Conservation (phyloP, 2,797 vertebrate species). For the Hippopotamyrus pictus region DNA sequence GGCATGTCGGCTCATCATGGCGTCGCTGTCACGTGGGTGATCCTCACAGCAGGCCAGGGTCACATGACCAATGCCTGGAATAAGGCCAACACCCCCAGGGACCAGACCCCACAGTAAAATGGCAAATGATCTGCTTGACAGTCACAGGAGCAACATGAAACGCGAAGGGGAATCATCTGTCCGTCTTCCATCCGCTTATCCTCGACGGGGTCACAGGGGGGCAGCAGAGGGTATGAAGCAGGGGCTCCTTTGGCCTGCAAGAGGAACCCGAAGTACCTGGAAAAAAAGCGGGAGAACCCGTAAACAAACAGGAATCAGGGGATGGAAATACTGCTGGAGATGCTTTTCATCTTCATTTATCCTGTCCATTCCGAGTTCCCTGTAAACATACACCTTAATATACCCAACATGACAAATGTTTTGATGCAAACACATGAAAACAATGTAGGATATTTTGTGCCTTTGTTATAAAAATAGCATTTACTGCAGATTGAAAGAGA, state of each 20-base stretch:
- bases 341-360: background rate
- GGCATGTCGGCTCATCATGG: background rate
- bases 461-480: conserved; percentile 35
- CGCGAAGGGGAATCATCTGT: background rate
- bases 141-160: background rate
- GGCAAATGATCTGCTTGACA: background rate
- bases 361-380: background rate
- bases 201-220: background rate
- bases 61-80: background rate
- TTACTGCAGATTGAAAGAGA: conserved; percentile 9
- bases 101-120: background rate
- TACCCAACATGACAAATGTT: background rate
- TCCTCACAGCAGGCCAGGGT: background rate
- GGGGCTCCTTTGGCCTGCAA: background rate
- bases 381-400: background rate
- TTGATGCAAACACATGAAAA: background rate
- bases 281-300: background rate
- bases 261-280: background rate
- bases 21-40: background rate
- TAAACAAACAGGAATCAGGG: background rate
- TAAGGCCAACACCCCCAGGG: background rate
- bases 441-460: background rate
- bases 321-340: background rate
- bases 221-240: background rate
- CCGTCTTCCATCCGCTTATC: background rate